Base-by-base conservation (phyloP, 2,797 vertebrate species). In the Brotula barbata region DNA sequence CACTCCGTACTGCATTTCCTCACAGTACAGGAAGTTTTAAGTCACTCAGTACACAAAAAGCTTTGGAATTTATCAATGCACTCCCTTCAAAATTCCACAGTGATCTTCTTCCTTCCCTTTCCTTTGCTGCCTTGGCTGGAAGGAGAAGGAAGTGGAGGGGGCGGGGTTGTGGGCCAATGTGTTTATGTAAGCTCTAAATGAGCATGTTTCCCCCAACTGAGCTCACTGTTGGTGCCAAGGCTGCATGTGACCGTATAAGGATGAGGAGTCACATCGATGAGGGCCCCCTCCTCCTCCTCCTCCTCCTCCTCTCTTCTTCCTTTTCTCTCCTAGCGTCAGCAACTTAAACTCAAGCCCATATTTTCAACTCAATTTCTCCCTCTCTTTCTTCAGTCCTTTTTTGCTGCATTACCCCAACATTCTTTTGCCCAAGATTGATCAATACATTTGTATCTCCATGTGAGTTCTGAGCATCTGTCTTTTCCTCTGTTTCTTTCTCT, bases 221-320 rank as follows among this genome's bases (percentile, higher is more conserved):
- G 73, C 73, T 74, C 44, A 73, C 60, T 68, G 67, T 69, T 63
- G 3, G 13, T 47, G 77, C 78, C 88, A 85, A 58, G 76, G 71
- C 78, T 81, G 73, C 78, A 75, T 87, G 83, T 90, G 89, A 90
- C 91, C 88, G 66, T 92, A 92, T 82, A 93, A 89, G 91, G 91
- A 89, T 62, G 83, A 61, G 76, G 81, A 85, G 75, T 88, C 81
- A 69, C 77, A 68, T 65, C 56, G 28, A 69, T 63, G 54, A 31
- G 36, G 23, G 3, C 15, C 21, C 56, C 63, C 33, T 34, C 58
- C 12, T 1, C 65, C 22, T 1, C 11, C 41, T 15, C 57, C 34
- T 58, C 62, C 66, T 34, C 63, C 67, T 68, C 40, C 64, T 56
- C 49, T 47, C 36, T 3, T 22, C 40, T 58, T 64, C 66, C 37